Conservation (phyloP, 1,140 invertebrate species). For the Prorops nasuta region DNA sequence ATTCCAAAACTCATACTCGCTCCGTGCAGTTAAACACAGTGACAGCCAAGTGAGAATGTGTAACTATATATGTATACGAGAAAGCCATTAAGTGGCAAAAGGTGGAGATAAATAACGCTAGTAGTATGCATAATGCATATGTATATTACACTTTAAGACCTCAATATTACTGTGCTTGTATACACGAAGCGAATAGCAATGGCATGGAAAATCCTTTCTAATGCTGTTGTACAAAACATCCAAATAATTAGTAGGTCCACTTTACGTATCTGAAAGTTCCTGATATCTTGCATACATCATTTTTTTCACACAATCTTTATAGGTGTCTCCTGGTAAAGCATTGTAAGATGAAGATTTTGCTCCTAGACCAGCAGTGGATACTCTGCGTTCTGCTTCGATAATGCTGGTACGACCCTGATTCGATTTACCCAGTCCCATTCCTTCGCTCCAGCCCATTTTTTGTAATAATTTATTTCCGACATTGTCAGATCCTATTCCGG, state of each 20-base stretch:
- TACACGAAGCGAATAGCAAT: no score
- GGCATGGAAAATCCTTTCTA: no score
- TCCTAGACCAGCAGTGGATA: constrained; percentile 72
- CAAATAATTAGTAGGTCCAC: no score
- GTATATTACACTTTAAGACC: constrained; percentile 11
- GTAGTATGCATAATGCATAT: no score
- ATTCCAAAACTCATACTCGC: no score
- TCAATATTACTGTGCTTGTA: neutral
- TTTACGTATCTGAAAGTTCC: constrained; percentile 66
- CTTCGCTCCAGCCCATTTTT: constrained; percentile 98
- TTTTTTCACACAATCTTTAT: constrained; percentile 89
- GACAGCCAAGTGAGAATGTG: no score
- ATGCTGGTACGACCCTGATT: constrained; percentile 93
- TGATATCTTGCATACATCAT: constrained; percentile 84
- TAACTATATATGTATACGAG: constrained; percentile 2
- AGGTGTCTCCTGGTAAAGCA: constrained; percentile 78
- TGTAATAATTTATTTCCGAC: constrained; percentile 91
- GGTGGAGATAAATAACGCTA: no score
- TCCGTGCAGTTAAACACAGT: no score
- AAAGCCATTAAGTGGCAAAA: no score
- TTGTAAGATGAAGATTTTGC: constrained; percentile 72
- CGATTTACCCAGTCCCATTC: constrained; percentile 87
- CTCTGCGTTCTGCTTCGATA: constrained; percentile 73
- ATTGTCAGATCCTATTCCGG: constrained; percentile 82
- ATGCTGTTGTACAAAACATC: no score